Evolutionary conservation across 2,113 vertebrate genomes (phyloP), one percentile per base, ranked within the genome.

Genomic region (Urocynchramus pylzowi): DNA sequence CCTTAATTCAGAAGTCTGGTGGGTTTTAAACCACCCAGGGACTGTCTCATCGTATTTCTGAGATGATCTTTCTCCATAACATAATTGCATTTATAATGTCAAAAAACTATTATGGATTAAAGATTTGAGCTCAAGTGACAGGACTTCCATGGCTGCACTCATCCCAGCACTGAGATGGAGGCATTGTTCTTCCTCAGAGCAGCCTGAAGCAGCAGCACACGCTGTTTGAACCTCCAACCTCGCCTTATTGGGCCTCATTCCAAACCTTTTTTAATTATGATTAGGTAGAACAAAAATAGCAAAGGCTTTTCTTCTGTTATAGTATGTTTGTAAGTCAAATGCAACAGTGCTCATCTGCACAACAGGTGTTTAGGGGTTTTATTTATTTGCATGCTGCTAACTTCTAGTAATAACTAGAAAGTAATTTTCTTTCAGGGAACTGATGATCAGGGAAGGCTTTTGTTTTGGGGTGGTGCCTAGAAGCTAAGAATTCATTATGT

Each of bases 1-100:
- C 85, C 93, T 93, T 92, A 94, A 95, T 94, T 91, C 78, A 90
- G 84, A 82, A 94, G 82, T 87, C 93, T 97, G 90, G 52, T 87
- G 44, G n/a, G 24, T 85, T 89, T 28, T 75, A 87, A 96, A 78
- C 78, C 61, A 78, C 61, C 41, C 30, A 67, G 94, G 85, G 74
- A 87, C 81, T 45, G 81, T 82, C 82, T 93, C 42, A 42, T 67
- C 10, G 0, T 82, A 30, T 85, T 89, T 87, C 52, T 75, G 35
- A 91, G 57, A 78, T 56, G 10, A 47, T 93, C 49, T 93, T 19
- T 77, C 52, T 87, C 57, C 31, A 44, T 84, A 68, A 85, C 20
- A 21, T 79, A 73, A 92, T 81, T 91, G 28, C 41, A 79, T 83
- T 95, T 78, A 28, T 83, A 87, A 93, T 35, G 53, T 59, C 27